Percentiles rank a stretch among this genome's conserved stretches.
Conservation (phyloP, 2,113 vertebrate genomes). For the Plestiodon gilberti region DNA sequence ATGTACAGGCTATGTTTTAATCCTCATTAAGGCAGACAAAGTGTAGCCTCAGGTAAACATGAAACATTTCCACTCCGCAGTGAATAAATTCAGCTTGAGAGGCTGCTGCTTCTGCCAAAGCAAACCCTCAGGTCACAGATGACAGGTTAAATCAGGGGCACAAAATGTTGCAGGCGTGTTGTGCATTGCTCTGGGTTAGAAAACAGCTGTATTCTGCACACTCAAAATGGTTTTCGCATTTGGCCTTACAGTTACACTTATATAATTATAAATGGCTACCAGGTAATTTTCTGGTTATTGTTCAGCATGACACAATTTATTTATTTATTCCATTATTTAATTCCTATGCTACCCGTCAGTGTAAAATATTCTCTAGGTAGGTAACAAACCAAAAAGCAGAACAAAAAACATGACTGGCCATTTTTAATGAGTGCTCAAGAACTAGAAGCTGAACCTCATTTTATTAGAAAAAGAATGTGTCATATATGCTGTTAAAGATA, state of each 20-base stretch:
- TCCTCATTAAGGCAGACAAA: constrained; percentile 65
- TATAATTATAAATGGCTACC: not conserved
- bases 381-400: too few relatives aligned
- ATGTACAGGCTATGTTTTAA: constrained; percentile 70
- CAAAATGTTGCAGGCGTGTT: not conserved
- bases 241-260: not conserved
- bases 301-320: not conserved
- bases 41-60: constrained; percentile 54
- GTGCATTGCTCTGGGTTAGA: too few relatives aligned
- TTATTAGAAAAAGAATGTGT: too few relatives aligned
- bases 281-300: not conserved
- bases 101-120: not conserved
- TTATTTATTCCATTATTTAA: too few relatives aligned
- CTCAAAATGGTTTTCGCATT: not conserved
- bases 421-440: too few relatives aligned
- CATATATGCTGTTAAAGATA: too few relatives aligned
- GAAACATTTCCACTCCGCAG: constrained; percentile 47
- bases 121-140: not conserved
- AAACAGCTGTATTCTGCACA: too few relatives aligned
- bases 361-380: too few relatives aligned
- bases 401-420: too few relatives aligned
- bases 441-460: too few relatives aligned
- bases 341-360: too few relatives aligned
- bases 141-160: not conserved
- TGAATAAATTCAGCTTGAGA: constrained; percentile 31